Evolutionary conservation across 2,797 vertebrate genomes (phyloP), one percentile per base, ranked within the genome.

Genomic region (Sternarchorhynchus goeldii): DNA sequence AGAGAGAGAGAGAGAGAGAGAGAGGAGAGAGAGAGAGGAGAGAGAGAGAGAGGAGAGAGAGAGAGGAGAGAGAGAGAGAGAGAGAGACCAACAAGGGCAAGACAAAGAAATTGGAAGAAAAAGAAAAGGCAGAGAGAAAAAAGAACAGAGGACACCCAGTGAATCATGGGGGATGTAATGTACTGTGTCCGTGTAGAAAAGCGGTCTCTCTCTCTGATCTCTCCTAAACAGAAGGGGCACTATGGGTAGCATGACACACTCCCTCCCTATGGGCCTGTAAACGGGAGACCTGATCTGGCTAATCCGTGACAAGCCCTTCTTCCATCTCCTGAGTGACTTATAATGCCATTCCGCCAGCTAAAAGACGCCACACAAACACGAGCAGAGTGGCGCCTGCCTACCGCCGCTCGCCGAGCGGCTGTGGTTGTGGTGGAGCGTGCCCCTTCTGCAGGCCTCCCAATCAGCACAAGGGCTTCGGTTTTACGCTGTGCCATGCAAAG

Each of bases 311-410:
- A 73, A 56, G 65, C 77, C 8, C 73, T 68, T 83, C 83, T 87
- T 87, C 76, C 59, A 72, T 53, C 82, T 84, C 68, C 65, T 45
- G 10, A 77, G 69, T 58, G 57, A 64, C 71, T 82, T 74, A 73
- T 60, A 75, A 77, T 68, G 53, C 64, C 57, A 57, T 78, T 78
- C n/a, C 53, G 65, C 39, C 62, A 72, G 75, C 70, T 56, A 20
- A 65, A 69, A 58, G 45, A 79, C 80, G 53, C 55, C 83, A 78
- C 77, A 67, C 60, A 80, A 87, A 85, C 80, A 87, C 72, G 79
- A 55, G 31, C 64, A 83, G 60, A 78, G 72, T 68, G 36, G 58
- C 57, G 57, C 75, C 77, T 72, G 85, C 67, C 64, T 65, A 78
- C 62, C 17, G 29, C 74, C 25, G 29, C 80, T 82, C 73, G 75